Percentiles rank a stretch among this genome's conserved stretches.
Evolutionary conservation across 2,888 invertebrate genomes (phyloP).

Genomic region (Formica aserva): DNA sequence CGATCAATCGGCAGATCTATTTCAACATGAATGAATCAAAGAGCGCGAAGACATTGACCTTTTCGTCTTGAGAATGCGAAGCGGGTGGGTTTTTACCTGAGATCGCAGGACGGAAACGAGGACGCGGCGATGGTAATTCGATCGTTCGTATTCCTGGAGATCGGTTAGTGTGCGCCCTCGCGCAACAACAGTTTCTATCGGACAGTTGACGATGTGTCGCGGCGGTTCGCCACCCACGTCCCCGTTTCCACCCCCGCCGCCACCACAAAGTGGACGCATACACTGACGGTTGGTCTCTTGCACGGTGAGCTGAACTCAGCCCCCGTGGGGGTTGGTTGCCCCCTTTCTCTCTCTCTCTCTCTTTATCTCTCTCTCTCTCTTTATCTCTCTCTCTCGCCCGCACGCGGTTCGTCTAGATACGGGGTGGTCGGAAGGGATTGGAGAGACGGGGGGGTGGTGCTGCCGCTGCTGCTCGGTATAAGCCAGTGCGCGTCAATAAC

Average conservation of each 20-base stretch:
- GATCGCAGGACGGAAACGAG: constrained; percentile 41
- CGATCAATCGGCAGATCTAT: background rate
- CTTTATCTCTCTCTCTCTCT: constrained; percentile 16
- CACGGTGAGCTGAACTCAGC: constrained; percentile 73
- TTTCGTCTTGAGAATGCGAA: background rate
- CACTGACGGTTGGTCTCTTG: constrained; percentile 58
- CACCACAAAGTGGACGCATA: constrained; percentile 47
- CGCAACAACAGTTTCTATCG: constrained; percentile 63
- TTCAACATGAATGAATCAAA: background rate
- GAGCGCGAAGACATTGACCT: background rate
- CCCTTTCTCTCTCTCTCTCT: constrained; percentile 23
- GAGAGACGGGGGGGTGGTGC: constrained; percentile 63
- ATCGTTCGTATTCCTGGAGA: constrained; percentile 82
- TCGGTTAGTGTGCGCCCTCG: constrained; percentile 63
- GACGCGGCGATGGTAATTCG: constrained; percentile 74
- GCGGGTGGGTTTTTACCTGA: constrained; percentile 40
- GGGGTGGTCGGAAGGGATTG: constrained; percentile 52
- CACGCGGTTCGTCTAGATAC: constrained; percentile 50
- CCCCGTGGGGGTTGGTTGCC: constrained; percentile 65
- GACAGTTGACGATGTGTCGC: constrained; percentile 64
- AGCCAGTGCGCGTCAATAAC: constrained; percentile 86
- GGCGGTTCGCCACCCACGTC: constrained; percentile 56
- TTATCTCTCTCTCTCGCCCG: constrained; percentile 25
- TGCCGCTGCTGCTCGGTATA: constrained; percentile 82
- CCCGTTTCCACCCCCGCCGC: constrained; percentile 34